Percentiles rank a stretch among this genome's conserved stretches.
Evolutionary conservation across 2,888 invertebrate species (phyloP).

Genomic region (Erebia palarica): DNA sequence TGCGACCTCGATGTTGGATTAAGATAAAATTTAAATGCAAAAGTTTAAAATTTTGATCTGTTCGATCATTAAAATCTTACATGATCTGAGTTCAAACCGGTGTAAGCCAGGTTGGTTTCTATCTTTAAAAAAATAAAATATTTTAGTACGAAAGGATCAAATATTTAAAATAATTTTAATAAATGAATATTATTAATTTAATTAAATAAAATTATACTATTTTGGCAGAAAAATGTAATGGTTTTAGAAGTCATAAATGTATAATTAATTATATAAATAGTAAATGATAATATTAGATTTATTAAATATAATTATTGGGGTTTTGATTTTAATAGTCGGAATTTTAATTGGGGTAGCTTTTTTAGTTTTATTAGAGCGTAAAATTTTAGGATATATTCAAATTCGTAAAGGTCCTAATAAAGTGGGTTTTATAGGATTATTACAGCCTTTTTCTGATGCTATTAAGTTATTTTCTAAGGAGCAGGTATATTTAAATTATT

Average conservation of each 20-base stretch:
- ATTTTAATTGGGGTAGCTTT: constrained; percentile 86
- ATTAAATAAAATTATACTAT: constrained; percentile 56
- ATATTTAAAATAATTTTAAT: constrained; percentile 80
- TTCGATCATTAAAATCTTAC: constrained; percentile 92
- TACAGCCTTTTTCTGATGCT: constrained; percentile 88
- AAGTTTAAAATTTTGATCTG: constrained; percentile 87
- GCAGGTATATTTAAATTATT: constrained; percentile 78
- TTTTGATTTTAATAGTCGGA: constrained; percentile 81
- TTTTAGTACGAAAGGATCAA: constrained; percentile 92
- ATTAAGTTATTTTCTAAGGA: constrained; percentile 88
- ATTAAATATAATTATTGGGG: constrained; percentile 67
- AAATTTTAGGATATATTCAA: constrained; percentile 87
- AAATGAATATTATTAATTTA: constrained; percentile 59
- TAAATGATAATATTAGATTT: constrained; percentile 72
- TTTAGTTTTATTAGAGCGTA: constrained; percentile 87
- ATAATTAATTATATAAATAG: constrained; percentile 78
- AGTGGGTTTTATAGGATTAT: constrained; percentile 52
- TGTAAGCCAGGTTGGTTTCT: constrained; percentile 93
- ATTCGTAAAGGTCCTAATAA: constrained; percentile 74
- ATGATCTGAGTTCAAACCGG: constrained; percentile 95
- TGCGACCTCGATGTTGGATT: constrained; percentile 96
- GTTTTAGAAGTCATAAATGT: constrained; percentile 80
- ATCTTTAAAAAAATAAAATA: constrained; percentile 84
- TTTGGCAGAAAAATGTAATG: constrained; percentile 87
- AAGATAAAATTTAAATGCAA: constrained; percentile 86